phyloP scores from a whole-genome alignment of 2,797 vertebrate genomes.

The Alouatta caraya region DNA sequence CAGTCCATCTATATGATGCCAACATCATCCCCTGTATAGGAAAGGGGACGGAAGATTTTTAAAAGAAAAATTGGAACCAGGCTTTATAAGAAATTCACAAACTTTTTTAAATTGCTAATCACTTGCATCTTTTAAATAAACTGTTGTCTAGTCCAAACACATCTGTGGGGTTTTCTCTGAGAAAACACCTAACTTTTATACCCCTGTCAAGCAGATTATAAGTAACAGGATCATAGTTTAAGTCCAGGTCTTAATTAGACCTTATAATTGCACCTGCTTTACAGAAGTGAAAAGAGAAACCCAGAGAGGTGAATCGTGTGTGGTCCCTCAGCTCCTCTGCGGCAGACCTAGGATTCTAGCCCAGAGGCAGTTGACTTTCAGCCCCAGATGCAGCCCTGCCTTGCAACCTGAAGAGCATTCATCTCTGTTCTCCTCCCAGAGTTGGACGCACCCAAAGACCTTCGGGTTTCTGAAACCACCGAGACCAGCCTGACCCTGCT shows the following conservation, averaged over 20 bases:
- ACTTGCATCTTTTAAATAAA: not conserved
- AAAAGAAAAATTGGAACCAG: not conserved
- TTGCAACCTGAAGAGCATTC: not conserved
- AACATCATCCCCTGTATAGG: not conserved
- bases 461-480: slow-evolving; percentile 86
- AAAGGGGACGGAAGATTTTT: not conserved
- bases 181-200: not conserved
- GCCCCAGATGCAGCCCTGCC: not conserved
- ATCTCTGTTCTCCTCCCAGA: slow-evolving; percentile 82
- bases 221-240: not conserved
- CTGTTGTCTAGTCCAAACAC: not conserved
- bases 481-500: slow-evolving; percentile 90
- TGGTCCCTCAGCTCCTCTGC: fast-evolving
- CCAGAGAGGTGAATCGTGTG: not conserved
- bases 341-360: not conserved
- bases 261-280: not conserved
- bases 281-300: not conserved
- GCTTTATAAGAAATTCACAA: not conserved
- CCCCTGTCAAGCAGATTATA: not conserved
- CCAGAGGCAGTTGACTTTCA: not conserved
- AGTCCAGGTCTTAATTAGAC: too few species aligned
- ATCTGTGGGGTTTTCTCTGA: not conserved
- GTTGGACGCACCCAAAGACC: slow-evolving; percentile 92
- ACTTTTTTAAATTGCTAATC: not conserved
- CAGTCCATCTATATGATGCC: fast-evolving